phyloP scores from a whole-genome alignment of 2,888 invertebrate genomes.

The Ophioninae sp. region DNA sequence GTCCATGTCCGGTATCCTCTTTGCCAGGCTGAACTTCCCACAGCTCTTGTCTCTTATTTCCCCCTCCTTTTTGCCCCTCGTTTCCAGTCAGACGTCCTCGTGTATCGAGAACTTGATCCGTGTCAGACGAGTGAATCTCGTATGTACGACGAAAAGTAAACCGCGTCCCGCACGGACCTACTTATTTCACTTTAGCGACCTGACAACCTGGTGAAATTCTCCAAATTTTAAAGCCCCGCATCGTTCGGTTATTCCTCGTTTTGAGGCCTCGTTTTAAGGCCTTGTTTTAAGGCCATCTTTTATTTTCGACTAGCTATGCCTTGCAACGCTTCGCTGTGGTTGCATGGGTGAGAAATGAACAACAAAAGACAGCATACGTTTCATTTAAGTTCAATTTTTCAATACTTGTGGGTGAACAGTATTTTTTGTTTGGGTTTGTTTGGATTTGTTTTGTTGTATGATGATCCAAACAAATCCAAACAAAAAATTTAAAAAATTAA shows the following conservation, averaged over 20 bases:
- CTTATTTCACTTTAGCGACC: slow-evolving; percentile 42
- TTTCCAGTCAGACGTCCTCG: neutral
- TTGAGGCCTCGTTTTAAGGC: no score
- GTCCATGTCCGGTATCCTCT: slow-evolving; percentile 60
- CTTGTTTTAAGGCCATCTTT: no score
- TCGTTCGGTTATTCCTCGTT: neutral
- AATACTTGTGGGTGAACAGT: no score
- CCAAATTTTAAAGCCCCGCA: neutral
- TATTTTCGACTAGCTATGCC: no score
- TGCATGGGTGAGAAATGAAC: no score
- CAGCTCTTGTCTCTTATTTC: slow-evolving; percentile 31
- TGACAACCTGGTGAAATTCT: slow-evolving; percentile 15
- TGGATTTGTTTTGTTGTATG: no score
- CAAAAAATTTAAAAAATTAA: no score
- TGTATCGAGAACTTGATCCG: slow-evolving; percentile 70
- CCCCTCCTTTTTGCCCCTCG: slow-evolving; percentile 3
- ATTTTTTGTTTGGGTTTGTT: no score
- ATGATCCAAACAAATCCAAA: no score
- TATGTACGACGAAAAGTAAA: slow-evolving; percentile 50
- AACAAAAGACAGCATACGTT: no score
- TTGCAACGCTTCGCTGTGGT: no score
- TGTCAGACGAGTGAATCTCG: slow-evolving; percentile 69
- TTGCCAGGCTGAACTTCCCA: slow-evolving; percentile 41
- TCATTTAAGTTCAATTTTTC: no score
- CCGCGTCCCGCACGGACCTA: slow-evolving; percentile 49